Evolutionary conservation across 2,888 invertebrate genomes (phyloP).

Genomic region (Drosophila ezoana): DNA sequence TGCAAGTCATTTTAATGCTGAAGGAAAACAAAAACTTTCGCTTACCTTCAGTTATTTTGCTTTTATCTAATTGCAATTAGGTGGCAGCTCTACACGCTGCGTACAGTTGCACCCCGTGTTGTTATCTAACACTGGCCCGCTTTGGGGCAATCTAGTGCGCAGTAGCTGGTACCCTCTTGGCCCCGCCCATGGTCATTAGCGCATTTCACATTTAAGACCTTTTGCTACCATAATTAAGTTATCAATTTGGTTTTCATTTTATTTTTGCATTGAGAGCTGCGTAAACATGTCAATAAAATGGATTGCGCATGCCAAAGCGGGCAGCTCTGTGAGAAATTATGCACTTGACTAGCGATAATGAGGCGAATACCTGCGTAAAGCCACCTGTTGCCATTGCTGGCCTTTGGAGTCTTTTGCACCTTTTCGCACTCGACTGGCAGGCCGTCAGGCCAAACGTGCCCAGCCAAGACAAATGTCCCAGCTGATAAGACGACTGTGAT

Average conservation of each 20-base stretch:
- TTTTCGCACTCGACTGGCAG: constrained; percentile 24
- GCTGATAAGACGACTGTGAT: constrained; percentile 55
- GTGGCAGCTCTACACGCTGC: constrained; percentile 1
- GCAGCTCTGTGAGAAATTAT: constrained; percentile 18
- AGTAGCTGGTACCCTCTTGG: background rate
- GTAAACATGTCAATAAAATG: constrained; percentile 51
- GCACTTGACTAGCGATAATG: constrained; percentile 32
- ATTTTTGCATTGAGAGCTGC: constrained; percentile 22
- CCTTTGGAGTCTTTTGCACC: constrained; percentile 28
- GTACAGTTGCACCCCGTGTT: constrained; percentile 26
- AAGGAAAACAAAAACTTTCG: constrained; percentile 40
- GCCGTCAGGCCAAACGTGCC: constrained; percentile 29
- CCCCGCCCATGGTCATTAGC: too few relatives aligned
- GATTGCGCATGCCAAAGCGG: constrained; percentile 18
- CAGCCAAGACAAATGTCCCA: constrained; percentile 50
- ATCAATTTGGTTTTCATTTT: constrained; percentile 27
- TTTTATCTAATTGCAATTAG: constrained; percentile 10
- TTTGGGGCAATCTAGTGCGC: constrained; percentile 14
- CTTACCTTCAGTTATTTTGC: constrained; percentile 22
- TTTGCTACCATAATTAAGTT: constrained; percentile 34
- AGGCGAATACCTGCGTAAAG: constrained; percentile 3
- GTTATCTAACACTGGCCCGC: constrained; percentile 39
- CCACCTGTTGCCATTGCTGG: constrained; percentile 40
- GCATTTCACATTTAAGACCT: constrained; percentile 7
- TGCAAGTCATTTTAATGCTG: constrained; percentile 18